A percentile compares a stretch with the other conserved stretches of the same genome.
Conservation (phyloP, 2,797 vertebrate genomes). For the Sphaeramia orbicularis region DNA sequence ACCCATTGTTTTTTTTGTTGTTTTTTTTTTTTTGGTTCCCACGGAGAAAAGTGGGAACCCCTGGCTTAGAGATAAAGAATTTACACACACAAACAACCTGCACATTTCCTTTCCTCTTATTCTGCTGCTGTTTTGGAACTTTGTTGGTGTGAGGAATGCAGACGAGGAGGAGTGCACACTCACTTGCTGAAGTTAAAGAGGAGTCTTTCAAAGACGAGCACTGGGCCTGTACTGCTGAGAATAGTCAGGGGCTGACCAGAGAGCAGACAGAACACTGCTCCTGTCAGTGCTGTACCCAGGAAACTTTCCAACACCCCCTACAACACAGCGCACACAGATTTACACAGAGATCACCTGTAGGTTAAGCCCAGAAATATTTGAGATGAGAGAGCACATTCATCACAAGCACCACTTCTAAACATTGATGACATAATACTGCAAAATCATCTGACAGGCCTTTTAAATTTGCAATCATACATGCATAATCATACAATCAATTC, state of each 20-base stretch:
- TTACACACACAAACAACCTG: too few relatives aligned
- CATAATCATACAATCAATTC: not conserved
- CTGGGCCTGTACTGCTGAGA: constrained; percentile 96
- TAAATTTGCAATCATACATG: constrained; percentile 10
- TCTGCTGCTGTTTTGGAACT: not conserved
- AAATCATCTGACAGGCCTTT: constrained; percentile 41
- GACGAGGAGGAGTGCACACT: constrained; percentile 58
- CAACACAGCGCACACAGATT: constrained; percentile 7
- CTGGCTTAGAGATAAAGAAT: too few relatives aligned
- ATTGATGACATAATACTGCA: constrained; percentile 17
- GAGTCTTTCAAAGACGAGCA: constrained; percentile 96
- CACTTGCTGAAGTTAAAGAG: constrained; percentile 98
- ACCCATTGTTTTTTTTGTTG: too few relatives aligned
- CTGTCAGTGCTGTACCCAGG: constrained; percentile 93
- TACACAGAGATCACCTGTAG: constrained; percentile 3
- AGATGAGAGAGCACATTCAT: not conserved
- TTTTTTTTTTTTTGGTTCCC: too few relatives aligned
- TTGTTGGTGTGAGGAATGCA: too few relatives aligned
- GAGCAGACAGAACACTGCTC: constrained; percentile 93
- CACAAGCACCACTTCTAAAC: not conserved
- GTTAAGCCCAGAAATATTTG: not conserved
- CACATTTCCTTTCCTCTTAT: too few relatives aligned
- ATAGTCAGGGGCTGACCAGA: constrained; percentile 96
- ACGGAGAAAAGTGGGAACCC: too few relatives aligned
- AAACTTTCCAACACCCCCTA: constrained; percentile 89